Conservation (phyloP, 2,113 vertebrate genomes). For the Tachuris rubrigastra region DNA sequence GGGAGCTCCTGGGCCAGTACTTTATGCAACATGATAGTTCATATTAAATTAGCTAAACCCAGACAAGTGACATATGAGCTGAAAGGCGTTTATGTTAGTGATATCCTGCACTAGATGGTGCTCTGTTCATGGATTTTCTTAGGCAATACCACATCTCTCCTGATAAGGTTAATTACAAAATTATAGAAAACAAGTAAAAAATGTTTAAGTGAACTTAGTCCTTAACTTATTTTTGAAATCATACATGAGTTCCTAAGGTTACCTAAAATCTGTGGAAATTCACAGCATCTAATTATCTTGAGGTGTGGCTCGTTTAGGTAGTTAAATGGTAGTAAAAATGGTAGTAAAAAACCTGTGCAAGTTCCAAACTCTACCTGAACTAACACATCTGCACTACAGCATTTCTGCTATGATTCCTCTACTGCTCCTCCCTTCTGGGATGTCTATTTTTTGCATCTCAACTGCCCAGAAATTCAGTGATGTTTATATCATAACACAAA, state of each 20-base stretch:
- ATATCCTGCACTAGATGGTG: conserved; percentile 34
- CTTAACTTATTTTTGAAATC: background rate
- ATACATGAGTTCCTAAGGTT: background rate
- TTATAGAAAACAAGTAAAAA: background rate
- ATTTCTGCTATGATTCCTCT: background rate
- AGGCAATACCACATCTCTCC: background rate
- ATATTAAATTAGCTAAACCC: background rate
- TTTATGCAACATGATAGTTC: background rate
- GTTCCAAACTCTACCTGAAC: background rate
- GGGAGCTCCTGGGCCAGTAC: background rate
- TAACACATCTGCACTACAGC: background rate
- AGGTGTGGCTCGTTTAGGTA: background rate
- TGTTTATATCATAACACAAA: background rate
- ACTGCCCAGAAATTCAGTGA: background rate
- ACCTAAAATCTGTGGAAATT: background rate
- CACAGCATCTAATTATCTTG: background rate
- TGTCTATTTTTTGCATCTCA: background rate
- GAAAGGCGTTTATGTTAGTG: background rate
- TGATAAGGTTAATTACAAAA: background rate
- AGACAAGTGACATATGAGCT: background rate
- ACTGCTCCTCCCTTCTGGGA: background rate
- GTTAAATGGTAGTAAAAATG: no score
- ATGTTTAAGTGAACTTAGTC: background rate
- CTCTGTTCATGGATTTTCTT: background rate
- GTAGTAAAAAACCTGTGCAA: background rate